A percentile compares a stretch with the other conserved stretches of the same genome.
These are phyloP conservation scores for Coryphaenoides rupestris DNA, from an alignment of 2,113 vertebrate species.

Conservation along the genomic window DNA sequence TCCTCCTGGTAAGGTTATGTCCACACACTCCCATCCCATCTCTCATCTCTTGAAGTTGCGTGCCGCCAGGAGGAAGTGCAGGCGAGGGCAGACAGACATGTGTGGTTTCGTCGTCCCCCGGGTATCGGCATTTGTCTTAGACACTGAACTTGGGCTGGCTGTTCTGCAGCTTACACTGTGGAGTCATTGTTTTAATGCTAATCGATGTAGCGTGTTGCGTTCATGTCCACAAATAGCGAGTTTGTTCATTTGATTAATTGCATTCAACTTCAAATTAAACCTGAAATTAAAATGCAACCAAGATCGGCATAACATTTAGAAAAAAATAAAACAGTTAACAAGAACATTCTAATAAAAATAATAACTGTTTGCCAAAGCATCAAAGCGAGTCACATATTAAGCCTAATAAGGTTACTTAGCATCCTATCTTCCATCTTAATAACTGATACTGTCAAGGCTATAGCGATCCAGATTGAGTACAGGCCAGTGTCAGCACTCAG, in stretches of 20 bases:
- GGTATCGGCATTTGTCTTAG: too few relatives aligned
- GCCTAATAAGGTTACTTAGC: conserved; percentile 21
- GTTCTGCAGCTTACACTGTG: conserved; percentile 40
- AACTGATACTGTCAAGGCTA: conserved; percentile 15
- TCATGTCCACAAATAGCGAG: conserved; percentile 48
- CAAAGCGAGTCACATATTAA: background rate
- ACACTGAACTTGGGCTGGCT: conserved; percentile 27
- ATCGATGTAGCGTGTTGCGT: too few relatives aligned
- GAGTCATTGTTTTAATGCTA: conserved; percentile 62
- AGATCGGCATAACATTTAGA: background rate
- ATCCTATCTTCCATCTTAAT: conserved; percentile 24
- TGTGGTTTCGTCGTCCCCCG: background rate
- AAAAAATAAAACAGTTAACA: too few relatives aligned
- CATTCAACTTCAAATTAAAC: too few relatives aligned
- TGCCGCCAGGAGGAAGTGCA: too few relatives aligned
- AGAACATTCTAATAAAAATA: background rate
- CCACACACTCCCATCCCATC: too few relatives aligned
- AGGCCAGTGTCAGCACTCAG: too few relatives aligned
- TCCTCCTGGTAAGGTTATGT: too few relatives aligned
- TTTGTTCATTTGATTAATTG: conserved; percentile 37
- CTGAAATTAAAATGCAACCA: too few relatives aligned
- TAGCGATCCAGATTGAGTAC: too few relatives aligned
- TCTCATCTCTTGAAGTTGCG: too few relatives aligned
- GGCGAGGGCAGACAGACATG: too few relatives aligned
- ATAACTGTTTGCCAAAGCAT: background rate